These are phyloP conservation scores for Ciona savignyi DNA, from an alignment of 23 tunicate species.

Conservation along the genomic window DNA sequence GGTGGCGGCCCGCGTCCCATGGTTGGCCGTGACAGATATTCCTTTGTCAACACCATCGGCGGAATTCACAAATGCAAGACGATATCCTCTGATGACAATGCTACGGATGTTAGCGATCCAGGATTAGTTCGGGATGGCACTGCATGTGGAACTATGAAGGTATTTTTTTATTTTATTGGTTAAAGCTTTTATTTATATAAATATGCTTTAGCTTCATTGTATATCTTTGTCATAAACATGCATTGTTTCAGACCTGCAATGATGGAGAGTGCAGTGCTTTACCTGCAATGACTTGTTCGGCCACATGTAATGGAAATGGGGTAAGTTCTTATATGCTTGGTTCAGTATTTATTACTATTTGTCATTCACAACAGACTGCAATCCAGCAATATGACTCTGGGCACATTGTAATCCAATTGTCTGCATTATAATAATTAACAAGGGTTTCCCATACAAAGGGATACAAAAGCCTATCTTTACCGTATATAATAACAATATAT, in stretches of 20 bases:
- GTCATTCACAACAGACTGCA: neutral
- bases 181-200: neutral
- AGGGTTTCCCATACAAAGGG: too few species aligned
- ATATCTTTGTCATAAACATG: neutral
- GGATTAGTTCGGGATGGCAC: conserved; percentile 71
- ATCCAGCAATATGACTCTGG: neutral
- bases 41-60: conserved; percentile 19
- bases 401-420: too few species aligned
- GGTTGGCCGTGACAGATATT: too few species aligned
- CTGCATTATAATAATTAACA: too few species aligned
- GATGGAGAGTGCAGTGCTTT: conserved; percentile 16
- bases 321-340: too few species aligned
- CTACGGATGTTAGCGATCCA: conserved; percentile 54
- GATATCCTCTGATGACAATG: conserved; percentile 20
- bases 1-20: too few species aligned
- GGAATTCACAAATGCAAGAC: conserved; percentile 16
- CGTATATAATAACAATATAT: too few species aligned
- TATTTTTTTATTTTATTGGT: too few species aligned
- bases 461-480: too few species aligned
- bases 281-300: conserved; percentile 10
- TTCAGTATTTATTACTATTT: too few species aligned
- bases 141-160: conserved; percentile 22
- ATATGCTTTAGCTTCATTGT: neutral
- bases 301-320: conserved; percentile 51
- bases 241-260: conserved; percentile 26